Base-by-base conservation (phyloP, 2,888 invertebrate genomes). In the Conistra vaccinii region DNA sequence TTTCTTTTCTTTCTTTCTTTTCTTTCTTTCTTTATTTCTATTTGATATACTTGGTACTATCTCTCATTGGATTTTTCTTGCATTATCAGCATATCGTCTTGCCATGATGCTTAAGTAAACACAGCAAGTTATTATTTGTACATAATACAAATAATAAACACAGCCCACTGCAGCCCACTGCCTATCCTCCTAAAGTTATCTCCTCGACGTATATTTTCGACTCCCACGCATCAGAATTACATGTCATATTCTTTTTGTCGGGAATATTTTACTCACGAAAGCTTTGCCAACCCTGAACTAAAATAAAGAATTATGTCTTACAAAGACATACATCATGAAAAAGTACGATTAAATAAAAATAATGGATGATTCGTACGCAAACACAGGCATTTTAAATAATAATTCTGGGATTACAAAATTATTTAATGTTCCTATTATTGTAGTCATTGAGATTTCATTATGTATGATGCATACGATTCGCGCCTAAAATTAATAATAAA, bases 331-430 rank as follows among this genome's bases (percentile, higher is more conserved):
- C 23, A 60, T 81, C 53, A 65, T 55, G 42, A 26, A 29, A 55
- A 68, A 53, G 10, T 42, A 20, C 12, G 48, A 79, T 76, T 55
- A 55, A 48, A 79, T 65, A 65, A 76, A 76, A 82, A 51, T 76
- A 45, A 82, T 68, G 58, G 55, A 26, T 26, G 32, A 14, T 55
- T 20, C 53, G 14, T 17, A 76, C 39, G 20, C 51, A 65, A 69
- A 58, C 35, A 53, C 58, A 45, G 29, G 23, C 70, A 65, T 45
- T 51, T 51, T 5, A 53, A 55, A 58, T 32, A 75, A 65, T 42
- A 76, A 76, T 57, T 29, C 20, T 23, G 45, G n/a, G 53, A 81
- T 76, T 60, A 65, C 3, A 53, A 63, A n/a, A 14, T 51, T 53
- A 72, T 61, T 51, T 80, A 26, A 62, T 73, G 73, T 57, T 66